These are phyloP conservation scores for Himalopsyche tibetana DNA, from an alignment of 2,888 invertebrate genomes.

Conservation along the genomic window DNA sequence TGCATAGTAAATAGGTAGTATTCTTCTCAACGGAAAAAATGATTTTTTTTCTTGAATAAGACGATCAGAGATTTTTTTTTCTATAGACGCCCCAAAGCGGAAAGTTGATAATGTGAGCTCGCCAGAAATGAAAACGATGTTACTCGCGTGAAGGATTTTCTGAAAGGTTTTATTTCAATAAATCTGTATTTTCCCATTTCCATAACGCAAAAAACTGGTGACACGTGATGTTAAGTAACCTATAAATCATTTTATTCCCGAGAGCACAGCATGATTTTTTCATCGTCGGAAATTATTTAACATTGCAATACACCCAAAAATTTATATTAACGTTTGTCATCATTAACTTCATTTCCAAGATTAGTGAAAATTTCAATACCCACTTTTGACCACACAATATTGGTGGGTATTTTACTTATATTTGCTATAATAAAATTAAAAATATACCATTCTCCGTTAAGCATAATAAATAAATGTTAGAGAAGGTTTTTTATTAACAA, in stretches of 20 bases:
- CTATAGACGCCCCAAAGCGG: slow-evolving; percentile 20
- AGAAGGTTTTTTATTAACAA: too few species aligned
- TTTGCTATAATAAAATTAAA: too few species aligned
- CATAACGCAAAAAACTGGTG: slow-evolving; percentile 59
- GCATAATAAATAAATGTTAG: too few species aligned
- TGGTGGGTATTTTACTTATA: too few species aligned
- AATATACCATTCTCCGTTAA: too few species aligned
- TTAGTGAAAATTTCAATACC: too few species aligned
- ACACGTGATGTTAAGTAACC: slow-evolving; percentile 64
- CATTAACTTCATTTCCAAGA: too few species aligned
- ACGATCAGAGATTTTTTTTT: background rate
- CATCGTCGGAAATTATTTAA: too few species aligned
- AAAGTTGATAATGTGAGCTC: slow-evolving; percentile 27
- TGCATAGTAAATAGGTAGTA: background rate
- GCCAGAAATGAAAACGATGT: slow-evolving; percentile 56
- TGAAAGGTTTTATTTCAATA: slow-evolving; percentile 63
- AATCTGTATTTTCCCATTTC: slow-evolving; percentile 62
- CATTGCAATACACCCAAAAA: too few species aligned
- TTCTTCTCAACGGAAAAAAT: background rate
- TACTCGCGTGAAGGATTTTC: slow-evolving; percentile 49
- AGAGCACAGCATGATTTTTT: slow-evolving; percentile 31
- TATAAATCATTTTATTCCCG: slow-evolving; percentile 59
- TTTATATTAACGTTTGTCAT: too few species aligned
- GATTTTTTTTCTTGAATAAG: background rate
- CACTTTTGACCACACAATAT: too few species aligned